Evolutionary conservation across 2,888 invertebrate genomes (phyloP).

Genomic region (Andrena haemorrhoa): DNA sequence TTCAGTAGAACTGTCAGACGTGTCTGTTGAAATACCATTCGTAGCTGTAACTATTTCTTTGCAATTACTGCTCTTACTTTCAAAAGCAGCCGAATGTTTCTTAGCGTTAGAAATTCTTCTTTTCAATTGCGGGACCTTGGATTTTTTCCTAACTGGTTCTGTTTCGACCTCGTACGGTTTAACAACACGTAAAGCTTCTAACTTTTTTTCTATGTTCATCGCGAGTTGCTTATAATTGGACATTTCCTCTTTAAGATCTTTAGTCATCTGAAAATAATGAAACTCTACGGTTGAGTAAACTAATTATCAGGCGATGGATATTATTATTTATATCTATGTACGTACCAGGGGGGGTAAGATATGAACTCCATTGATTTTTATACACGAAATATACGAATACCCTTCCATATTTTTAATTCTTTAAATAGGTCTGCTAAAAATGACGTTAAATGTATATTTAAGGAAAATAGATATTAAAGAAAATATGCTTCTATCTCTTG

Average conservation of each 20-base stretch:
- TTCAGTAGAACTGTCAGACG: conserved; percentile 31
- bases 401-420: conserved; percentile 64
- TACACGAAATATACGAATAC: conserved; percentile 88
- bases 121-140: conserved; percentile 33
- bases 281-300: conserved; percentile 35
- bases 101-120: conserved; percentile 29
- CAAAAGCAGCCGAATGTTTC: conserved; percentile 18
- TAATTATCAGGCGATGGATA: conserved; percentile 1
- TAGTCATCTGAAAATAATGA: conserved; percentile 87
- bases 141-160: conserved; percentile 18
- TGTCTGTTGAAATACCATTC: conserved; percentile 1
- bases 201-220: conserved; percentile 88
- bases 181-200: conserved; percentile 78
- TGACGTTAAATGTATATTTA: conserved; percentile 11
- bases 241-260: conserved; percentile 88
- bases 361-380: conserved; percentile 90
- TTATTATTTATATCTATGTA: conserved; percentile 58
- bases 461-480: conserved; percentile 9
- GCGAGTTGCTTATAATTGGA: conserved; percentile 89
- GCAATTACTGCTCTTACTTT: conserved; percentile 19
- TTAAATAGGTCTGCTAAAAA: conserved; percentile 39
- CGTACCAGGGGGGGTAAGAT: conserved; percentile 92
- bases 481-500: conserved; percentile 8
- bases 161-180: conserved; percentile 1
- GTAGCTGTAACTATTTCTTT: conserved; percentile 13